Conservation (phyloP, 2,888 invertebrate genomes). For the Pristionchus entomophagus region DNA sequence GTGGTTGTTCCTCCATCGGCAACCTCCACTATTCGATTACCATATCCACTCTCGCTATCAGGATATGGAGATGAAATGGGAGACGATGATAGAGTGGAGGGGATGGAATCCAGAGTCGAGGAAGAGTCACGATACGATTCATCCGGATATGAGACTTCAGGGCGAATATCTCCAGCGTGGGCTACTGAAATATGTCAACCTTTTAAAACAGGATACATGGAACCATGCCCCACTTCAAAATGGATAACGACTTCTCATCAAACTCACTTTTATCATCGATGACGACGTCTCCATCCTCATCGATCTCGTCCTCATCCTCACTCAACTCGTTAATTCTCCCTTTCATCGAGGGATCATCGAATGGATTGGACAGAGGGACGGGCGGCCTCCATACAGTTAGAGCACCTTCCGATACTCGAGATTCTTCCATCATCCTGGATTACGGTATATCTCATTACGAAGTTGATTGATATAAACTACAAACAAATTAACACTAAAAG, state of each 20-base stretch:
- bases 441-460: background rate
- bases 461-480: background rate
- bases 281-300: conserved; percentile 43
- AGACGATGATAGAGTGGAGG: background rate
- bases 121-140: conserved; percentile 23
- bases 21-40: conserved; percentile 39
- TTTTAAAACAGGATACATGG: no score
- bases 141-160: conserved; percentile 24
- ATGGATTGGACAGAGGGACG: conserved; percentile 38
- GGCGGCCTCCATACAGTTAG: conserved; percentile 44
- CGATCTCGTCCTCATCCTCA: conserved; percentile 32
- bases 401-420: conserved; percentile 25
- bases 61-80: conserved; percentile 19
- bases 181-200: background rate
- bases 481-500: background rate
- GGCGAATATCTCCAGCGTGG: background rate
- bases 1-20: conserved; percentile 40
- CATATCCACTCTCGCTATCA: conserved; percentile 24
- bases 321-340: conserved; percentile 46
- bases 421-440: conserved; percentile 3
- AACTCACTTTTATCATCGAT: conserved; percentile 32
- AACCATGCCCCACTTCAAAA: no score
- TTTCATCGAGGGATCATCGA: conserved; percentile 46
- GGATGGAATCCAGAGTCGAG: conserved; percentile 8
- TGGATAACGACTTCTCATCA: background rate